phyloP scores from a whole-genome alignment of 30 jellyfish, hydroid and myxozoan genomes.

The Clytia hemisphaerica region DNA sequence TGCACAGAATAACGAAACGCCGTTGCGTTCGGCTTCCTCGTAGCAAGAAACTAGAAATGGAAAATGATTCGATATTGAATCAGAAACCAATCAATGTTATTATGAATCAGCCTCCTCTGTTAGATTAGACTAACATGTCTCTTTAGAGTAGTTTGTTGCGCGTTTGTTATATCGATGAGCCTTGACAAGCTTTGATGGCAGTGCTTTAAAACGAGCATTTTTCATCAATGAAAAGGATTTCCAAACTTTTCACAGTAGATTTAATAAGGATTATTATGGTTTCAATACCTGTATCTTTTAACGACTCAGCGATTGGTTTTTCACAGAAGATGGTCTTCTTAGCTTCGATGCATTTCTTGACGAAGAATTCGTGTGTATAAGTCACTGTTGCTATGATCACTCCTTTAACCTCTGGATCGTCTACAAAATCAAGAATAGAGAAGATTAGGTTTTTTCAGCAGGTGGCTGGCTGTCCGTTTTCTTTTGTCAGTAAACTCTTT shows the following conservation, averaged over 20 bases:
- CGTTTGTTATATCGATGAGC: no score
- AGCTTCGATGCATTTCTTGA: slow-evolving; percentile 52
- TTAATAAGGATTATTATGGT: not conserved
- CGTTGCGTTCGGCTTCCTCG: slow-evolving; percentile 52
- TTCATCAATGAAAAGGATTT: no score
- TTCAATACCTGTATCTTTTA: slow-evolving; percentile 65
- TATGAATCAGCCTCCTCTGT: not conserved
- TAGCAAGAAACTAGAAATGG: slow-evolving; percentile 42
- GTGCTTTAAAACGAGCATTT: no score
- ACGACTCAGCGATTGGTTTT: slow-evolving; percentile 85
- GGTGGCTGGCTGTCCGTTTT: no score
- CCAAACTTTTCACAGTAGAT: no score
- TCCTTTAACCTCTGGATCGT: slow-evolving; percentile 63
- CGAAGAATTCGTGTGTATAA: slow-evolving; percentile 60
- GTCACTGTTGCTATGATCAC: slow-evolving; percentile 85
- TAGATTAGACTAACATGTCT: no score
- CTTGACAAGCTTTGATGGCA: no score
- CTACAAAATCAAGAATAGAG: slow-evolving; percentile 20
- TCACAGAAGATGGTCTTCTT: slow-evolving; percentile 94
- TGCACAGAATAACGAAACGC: slow-evolving; percentile 83
- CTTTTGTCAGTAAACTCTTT: no score
- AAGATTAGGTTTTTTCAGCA: no score
- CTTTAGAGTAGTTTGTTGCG: no score
- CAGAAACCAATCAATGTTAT: not conserved
- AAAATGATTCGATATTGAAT: not conserved